Evolutionary conservation across 23 tunicate species (phyloP).

Genomic region (Aplidium turbinatum): DNA sequence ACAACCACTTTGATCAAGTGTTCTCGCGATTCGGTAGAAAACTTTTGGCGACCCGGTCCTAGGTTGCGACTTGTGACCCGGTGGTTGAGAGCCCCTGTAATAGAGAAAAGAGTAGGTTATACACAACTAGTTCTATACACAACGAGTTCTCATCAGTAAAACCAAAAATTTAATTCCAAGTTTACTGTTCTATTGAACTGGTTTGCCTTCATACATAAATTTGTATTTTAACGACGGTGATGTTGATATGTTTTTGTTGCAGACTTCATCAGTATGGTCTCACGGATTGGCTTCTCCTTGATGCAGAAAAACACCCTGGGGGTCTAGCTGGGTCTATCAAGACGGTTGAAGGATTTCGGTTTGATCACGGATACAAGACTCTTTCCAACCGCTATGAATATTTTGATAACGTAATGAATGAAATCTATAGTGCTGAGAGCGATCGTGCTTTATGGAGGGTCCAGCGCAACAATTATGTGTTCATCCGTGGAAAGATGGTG

Average conservation of each 20-base stretch:
- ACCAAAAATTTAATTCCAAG: not conserved
- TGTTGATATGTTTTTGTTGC: conserved; percentile 5
- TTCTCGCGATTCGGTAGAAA: too few species aligned
- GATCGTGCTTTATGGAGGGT: conserved; percentile 18
- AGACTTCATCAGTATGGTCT: conserved; percentile 79
- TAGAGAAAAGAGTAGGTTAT: too few species aligned
- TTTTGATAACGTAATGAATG: conserved; percentile 47
- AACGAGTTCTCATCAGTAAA: too few species aligned
- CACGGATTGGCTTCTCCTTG: conserved; percentile 84
- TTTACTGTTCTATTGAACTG: not conserved
- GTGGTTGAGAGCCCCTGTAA: too few species aligned
- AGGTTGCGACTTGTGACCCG: too few species aligned
- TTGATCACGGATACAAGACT: conserved; percentile 89
- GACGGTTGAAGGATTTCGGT: conserved; percentile 97
- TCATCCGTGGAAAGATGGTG: conserved; percentile 40
- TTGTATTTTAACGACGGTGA: not conserved
- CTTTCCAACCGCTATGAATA: conserved; percentile 75
- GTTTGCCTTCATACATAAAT: not conserved
- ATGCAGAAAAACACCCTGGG: conserved; percentile 98
- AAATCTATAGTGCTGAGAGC: conserved; percentile 17
- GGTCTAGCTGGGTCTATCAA: conserved; percentile 86
- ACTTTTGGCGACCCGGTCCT: too few species aligned
- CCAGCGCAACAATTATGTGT: conserved; percentile 29
- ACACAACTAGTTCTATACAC: too few species aligned
- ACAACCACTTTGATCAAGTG: too few species aligned